phyloP scores from a whole-genome alignment of 2,888 invertebrate species.

The Julus scandinavius region DNA sequence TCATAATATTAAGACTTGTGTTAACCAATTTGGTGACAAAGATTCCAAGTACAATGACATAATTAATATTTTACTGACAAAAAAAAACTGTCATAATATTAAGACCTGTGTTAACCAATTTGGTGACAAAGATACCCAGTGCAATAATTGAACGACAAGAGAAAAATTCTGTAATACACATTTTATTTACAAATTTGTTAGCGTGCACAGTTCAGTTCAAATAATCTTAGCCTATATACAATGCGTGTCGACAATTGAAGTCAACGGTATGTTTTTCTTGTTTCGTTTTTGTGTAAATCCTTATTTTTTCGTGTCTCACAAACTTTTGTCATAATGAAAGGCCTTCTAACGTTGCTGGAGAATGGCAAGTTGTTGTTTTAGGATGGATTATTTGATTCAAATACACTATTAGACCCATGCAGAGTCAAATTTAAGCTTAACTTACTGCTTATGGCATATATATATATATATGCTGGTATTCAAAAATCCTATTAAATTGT shows the following conservation, averaged over 20 bases:
- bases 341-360: not conserved
- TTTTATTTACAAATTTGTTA: conserved; percentile 31
- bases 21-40: too few relatives aligned
- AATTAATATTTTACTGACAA: too few relatives aligned
- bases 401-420: not conserved
- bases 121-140: too few relatives aligned
- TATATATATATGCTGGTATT: not conserved
- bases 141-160: not conserved
- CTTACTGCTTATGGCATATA: not conserved
- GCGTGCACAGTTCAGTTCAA: conserved; percentile 37
- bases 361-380: not conserved
- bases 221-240: conserved; percentile 42
- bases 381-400: conserved; percentile 20
- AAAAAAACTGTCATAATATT: too few relatives aligned
- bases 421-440: not conserved
- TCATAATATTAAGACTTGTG: not conserved
- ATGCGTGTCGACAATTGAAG: not conserved
- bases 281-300: not conserved
- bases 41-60: too few relatives aligned
- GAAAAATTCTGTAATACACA: conserved; percentile 1
- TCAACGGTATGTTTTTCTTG: not conserved
- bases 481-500: not conserved
- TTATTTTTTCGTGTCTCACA: not conserved
- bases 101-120: too few relatives aligned
- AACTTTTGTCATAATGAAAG: conserved; percentile 25